Evolutionary conservation across 2,888 invertebrate species (phyloP), one percentile per base, ranked within the genome.

Genomic region (Steinernema scapterisci): DNA sequence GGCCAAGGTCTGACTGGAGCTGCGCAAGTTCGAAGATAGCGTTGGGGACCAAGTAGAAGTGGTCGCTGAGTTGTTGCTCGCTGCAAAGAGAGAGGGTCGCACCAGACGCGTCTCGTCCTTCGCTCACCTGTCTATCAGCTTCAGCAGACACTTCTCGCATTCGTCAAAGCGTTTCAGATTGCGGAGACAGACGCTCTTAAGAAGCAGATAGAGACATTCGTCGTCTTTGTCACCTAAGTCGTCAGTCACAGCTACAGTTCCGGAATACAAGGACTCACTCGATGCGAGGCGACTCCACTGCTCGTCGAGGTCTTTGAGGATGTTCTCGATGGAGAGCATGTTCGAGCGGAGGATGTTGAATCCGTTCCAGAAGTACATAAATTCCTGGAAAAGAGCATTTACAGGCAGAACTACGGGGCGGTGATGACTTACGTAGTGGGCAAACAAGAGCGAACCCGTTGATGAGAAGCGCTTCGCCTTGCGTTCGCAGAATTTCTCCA

Each of bases 401-500:
- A 38, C 38, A 9, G 9, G 38, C 3, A 9, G 38, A 76, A 38
- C 45, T 74, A 3, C 46, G 19, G 11, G 3, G n/a, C n/a, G n/a
- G 27, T 23, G 13, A 5, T 38, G 25, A 84, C 89, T 88, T 82
- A 90, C 90, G 79, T 94, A 90, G 23, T 92, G 92, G 0, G 97
- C 95, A 81, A 96, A 90, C 5, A 93, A 89, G 27, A 97, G 90
- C 51, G 90, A 90, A 72, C 92, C 91, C 88, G 95, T 94, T 46
- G 91, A 91, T 78, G 91, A 91, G 89, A 92, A 96, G 72, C 95
- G 91, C 80, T 92, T 91, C 56, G 94, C 91, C 82, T 94, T 94
- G 86, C 92, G 93, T n/a, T 94, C 91, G 63, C 93, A 93, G 89
- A 96, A 97, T 89, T 97, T 97, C 89, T 97, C 97, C 92, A 96